Percentiles rank a stretch among this genome's conserved stretches.
These are phyloP conservation scores for Rhynchonycteris naso DNA, from an alignment of 2,797 vertebrate species.

Conservation along the genomic window DNA sequence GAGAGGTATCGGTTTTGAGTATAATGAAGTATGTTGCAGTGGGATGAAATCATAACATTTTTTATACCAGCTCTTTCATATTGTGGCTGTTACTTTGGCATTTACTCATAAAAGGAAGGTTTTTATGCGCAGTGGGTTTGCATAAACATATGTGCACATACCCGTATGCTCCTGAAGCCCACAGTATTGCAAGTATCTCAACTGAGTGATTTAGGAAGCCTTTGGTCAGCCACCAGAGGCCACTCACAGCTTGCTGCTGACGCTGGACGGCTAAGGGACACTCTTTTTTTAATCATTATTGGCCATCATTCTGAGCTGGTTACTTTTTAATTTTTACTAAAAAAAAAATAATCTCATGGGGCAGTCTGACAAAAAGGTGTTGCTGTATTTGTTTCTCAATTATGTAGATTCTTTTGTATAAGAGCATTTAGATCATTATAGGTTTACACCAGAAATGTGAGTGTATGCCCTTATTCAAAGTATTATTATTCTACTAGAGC, in stretches of 20 bases:
- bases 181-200: conserved; percentile 3
- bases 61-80: not conserved
- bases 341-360: not conserved
- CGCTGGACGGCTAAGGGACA: conserved; percentile 74
- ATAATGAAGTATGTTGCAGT: not conserved
- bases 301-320: not conserved
- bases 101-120: not conserved
- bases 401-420: conserved; percentile 23
- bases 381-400: conserved; percentile 19
- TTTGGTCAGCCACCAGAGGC: conserved; percentile 98
- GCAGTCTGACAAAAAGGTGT: not conserved
- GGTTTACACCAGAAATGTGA: conserved; percentile 45
- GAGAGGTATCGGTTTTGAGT: not conserved
- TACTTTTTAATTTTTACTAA: not conserved
- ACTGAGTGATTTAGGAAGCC: conserved; percentile 89
- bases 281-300: not conserved
- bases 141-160: fast-evolving
- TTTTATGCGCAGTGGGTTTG: not conserved
- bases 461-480: conserved; percentile 51
- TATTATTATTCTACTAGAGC: conserved; percentile 37
- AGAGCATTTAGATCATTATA: conserved; percentile 46
- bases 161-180: not conserved
- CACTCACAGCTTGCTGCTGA: conserved; percentile 95
- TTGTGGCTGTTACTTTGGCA: not conserved
- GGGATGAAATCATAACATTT: not conserved